Conservation (phyloP, 2,888 invertebrate species). For the Erpobdella octoculata region DNA sequence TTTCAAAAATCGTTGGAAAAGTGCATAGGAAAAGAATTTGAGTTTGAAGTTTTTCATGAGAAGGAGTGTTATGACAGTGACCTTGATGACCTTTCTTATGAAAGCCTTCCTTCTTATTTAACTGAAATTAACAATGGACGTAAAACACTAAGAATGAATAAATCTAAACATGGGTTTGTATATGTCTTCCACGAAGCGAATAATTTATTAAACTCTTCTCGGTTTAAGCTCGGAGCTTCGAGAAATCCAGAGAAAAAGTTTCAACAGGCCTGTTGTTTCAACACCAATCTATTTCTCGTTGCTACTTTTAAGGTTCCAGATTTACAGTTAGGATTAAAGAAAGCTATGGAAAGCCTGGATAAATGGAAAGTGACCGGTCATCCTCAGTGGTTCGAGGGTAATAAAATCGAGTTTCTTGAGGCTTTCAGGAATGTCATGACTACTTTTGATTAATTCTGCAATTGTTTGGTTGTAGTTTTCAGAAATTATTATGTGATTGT, state of each 20-base stretch:
- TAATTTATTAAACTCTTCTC: background rate
- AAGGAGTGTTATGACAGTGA: background rate
- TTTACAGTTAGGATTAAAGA: background rate
- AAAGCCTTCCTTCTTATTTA: background rate
- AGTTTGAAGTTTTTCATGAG: too few relatives aligned
- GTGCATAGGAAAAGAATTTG: too few relatives aligned
- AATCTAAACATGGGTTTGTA: background rate
- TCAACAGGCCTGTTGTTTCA: background rate
- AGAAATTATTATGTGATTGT: too few relatives aligned
- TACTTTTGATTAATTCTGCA: too few relatives aligned
- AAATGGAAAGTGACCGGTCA: background rate
- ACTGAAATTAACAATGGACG: background rate
- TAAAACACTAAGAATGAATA: background rate
- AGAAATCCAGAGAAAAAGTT: conserved; percentile 11
- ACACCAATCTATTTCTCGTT: background rate
- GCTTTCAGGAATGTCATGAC: too few relatives aligned
- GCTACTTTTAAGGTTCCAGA: background rate
- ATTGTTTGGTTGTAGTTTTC: too few relatives aligned
- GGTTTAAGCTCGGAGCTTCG: conserved; percentile 13
- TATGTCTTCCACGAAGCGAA: background rate
- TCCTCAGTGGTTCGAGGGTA: background rate
- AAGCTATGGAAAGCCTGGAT: background rate
- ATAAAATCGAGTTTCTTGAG: too few relatives aligned
- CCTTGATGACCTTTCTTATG: background rate
- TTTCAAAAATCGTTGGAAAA: too few relatives aligned